Percentiles rank a stretch among this genome's conserved stretches.
Conservation (phyloP, 1,140 invertebrate genomes). For the Meloidogyne hapla region DNA sequence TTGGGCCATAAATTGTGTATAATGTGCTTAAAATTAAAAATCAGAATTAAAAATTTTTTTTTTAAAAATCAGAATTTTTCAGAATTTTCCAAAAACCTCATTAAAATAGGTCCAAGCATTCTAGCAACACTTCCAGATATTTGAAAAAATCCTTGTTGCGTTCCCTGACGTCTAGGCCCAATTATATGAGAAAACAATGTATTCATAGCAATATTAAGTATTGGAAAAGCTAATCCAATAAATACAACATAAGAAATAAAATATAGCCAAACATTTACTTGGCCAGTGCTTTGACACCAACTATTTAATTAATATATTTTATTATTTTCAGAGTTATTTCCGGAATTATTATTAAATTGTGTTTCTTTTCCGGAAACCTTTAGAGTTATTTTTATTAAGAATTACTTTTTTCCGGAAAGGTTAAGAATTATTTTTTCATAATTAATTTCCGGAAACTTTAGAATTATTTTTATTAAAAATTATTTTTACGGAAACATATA, state of each 20-base stretch:
- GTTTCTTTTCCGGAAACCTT: no score
- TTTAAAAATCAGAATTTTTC: neutral
- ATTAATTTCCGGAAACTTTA: no score
- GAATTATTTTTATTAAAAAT: no score
- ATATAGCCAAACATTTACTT: constrained; percentile 45
- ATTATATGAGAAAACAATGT: constrained; percentile 52
- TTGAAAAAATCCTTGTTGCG: constrained; percentile 54
- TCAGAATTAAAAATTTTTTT: no score
- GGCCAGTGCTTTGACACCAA: constrained; percentile 42
- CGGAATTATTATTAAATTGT: neutral
- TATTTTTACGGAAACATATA: no score
- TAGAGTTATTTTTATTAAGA: no score
- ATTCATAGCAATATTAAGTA: constrained; percentile 49
- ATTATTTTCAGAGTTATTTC: neutral
- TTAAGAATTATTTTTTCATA: no score
- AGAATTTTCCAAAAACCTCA: constrained; percentile 28
- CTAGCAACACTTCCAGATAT: constrained; percentile 40
- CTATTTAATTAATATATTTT: neutral
- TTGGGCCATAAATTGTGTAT: constrained; percentile 32
- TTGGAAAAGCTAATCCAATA: constrained; percentile 49
- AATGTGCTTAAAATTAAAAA: constrained; percentile 16
- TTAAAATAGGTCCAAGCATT: constrained; percentile 40
- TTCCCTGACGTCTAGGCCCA: constrained; percentile 50
- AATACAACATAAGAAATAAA: constrained; percentile 43
- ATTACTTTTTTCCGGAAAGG: no score